phyloP scores from a whole-genome alignment of 92 coral and sea anemone genomes.

The Porites evermanni region DNA sequence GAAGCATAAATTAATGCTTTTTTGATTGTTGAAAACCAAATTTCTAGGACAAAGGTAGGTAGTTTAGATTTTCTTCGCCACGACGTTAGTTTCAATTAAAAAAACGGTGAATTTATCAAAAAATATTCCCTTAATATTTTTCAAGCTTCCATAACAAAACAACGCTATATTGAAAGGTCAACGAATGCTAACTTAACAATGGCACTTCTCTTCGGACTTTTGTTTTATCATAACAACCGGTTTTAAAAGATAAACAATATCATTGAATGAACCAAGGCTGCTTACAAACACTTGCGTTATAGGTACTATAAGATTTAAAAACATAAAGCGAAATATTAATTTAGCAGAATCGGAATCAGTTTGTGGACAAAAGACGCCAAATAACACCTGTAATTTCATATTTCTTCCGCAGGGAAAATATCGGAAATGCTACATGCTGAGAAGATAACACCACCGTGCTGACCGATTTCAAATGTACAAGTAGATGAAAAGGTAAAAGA shows the following conservation, averaged over 20 bases:
- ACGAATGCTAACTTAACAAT: neutral
- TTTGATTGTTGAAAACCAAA: neutral
- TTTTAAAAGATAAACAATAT: neutral
- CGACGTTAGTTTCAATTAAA: neutral
- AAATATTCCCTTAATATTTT: neutral
- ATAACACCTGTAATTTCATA: neutral
- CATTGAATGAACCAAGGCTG: neutral
- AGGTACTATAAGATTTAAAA: neutral
- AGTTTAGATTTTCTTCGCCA: neutral
- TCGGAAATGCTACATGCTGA: constrained; percentile 1
- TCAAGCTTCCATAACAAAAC: neutral
- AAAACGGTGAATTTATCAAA: neutral
- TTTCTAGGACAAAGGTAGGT: neutral
- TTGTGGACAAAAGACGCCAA: neutral
- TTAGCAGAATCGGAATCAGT: neutral
- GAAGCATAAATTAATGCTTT: neutral
- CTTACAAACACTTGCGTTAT: neutral
- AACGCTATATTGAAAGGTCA: neutral
- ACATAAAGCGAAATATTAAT: neutral
- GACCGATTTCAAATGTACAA: neutral
- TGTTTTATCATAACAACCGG: neutral
- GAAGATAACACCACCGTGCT: neutral
- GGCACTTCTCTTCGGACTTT: neutral
- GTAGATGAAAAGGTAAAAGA: neutral
- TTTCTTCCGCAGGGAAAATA: constrained; percentile 15